Base-by-base conservation (phyloP, 2,888 invertebrate genomes). In the Sipunculus nudus region DNA sequence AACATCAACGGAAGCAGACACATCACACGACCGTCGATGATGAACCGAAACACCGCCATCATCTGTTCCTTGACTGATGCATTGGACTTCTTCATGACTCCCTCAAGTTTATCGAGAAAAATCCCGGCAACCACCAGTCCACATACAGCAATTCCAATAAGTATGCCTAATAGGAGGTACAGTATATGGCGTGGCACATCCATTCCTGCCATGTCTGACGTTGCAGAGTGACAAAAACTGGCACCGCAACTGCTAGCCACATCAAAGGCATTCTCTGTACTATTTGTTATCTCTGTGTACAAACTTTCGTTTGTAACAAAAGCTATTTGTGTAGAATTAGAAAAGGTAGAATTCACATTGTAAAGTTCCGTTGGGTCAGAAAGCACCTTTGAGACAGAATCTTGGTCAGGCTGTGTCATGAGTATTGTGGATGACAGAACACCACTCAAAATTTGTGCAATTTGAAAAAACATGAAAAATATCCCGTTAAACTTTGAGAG, bases 401-500 rank as follows among this genome's bases (percentile, higher is more conserved):
- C n/a, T n/a, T n/a, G n/a, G n/a, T n/a, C n/a, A n/a, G n/a, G n/a
- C n/a, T n/a, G n/a, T n/a, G n/a, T n/a, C n/a, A n/a, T n/a, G n/a
- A n/a, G n/a, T n/a, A n/a, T n/a, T n/a, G n/a, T n/a, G n/a, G n/a
- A n/a, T n/a, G n/a, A n/a, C n/a, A n/a, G n/a, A n/a, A n/a, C n/a
- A n/a, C n/a, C n/a, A n/a, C n/a, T n/a, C n/a, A n/a, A n/a, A n/a
- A 81, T 74, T 53, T 78, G 75, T 4, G 77, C 71, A 16, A 73
- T 65, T 59, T 79, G 79, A 47, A 74, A 74, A 40, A 77, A 72
- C 40, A 79, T 66, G 58, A 76, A 79, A 58, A 79, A 78, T 29
- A 78, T 71, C 3, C 81, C 80, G 63, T 78, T 79, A 65, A 76
- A 81, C 39, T 70, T 74, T 48, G 75, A 75, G 32, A 78, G 71